Percentiles rank a stretch among this genome's conserved stretches.
Evolutionary conservation across 2,888 invertebrate genomes (phyloP).

Genomic region (Eudasyphora cyanicolor): DNA sequence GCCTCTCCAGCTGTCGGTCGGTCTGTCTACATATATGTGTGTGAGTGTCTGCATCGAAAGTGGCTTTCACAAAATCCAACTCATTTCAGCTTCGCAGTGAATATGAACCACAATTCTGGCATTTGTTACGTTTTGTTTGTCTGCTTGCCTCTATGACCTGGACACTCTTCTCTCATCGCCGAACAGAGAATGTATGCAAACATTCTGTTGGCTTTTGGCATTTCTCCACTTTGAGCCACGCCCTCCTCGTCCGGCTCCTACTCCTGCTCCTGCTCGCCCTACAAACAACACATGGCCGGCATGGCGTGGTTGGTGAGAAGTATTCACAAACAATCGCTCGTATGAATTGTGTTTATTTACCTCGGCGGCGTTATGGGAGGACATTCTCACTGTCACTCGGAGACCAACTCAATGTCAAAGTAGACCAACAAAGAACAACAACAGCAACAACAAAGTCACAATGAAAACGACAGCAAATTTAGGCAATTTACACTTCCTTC

Average conservation of each 20-base stretch:
- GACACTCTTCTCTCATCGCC: background rate
- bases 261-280: background rate
- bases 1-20: background rate
- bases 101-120: background rate
- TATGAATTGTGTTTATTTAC: background rate
- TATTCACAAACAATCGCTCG: background rate
- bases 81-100: too few species aligned
- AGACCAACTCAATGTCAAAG: slow-evolving; percentile 42
- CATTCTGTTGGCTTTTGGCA: slow-evolving; percentile 39
- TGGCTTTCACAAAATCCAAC: too few species aligned
- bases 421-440: slow-evolving; percentile 35
- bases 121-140: slow-evolving; percentile 11
- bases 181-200: slow-evolving; percentile 26
- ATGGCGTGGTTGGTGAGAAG: background rate
- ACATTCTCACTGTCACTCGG: slow-evolving; percentile 21
- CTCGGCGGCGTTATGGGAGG: slow-evolving; percentile 2
- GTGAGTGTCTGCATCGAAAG: background rate
- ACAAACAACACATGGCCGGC: background rate
- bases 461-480: slow-evolving; percentile 27
- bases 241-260: background rate
- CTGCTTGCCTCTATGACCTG: background rate
- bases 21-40: too few species aligned
- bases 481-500: slow-evolving; percentile 53
- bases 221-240: slow-evolving; percentile 28
- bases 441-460: background rate